Conservation (phyloP, 2,113 vertebrate species). For the Microcebus tavaratra region DNA sequence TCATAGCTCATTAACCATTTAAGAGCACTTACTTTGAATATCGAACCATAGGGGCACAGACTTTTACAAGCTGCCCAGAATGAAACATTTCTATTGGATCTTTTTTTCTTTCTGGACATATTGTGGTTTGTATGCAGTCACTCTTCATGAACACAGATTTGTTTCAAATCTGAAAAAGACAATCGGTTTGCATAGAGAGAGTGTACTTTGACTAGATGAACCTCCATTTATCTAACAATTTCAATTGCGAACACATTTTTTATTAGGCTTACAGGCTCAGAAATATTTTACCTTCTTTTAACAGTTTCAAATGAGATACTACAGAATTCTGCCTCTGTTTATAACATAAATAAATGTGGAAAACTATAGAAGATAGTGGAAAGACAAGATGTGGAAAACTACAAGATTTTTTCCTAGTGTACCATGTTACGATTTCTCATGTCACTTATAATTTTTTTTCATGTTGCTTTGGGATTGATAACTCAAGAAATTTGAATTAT, state of each 20-base stretch:
- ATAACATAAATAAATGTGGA: background rate
- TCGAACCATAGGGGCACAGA: constrained; percentile 98
- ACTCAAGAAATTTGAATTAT: constrained; percentile 13
- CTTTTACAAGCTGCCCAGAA: constrained; percentile 90
- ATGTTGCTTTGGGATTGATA: constrained; percentile 29
- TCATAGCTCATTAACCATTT: constrained; percentile 1
- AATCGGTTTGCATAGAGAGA: constrained; percentile 44
- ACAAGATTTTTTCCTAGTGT: background rate
- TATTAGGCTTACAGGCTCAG: background rate
- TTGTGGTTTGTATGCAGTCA: constrained; percentile 56
- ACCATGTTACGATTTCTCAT: background rate
- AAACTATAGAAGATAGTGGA: background rate
- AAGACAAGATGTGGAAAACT: background rate
- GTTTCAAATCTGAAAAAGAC: constrained; percentile 71
- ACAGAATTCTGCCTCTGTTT: constrained; percentile 50
- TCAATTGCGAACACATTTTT: background rate
- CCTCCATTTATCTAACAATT: constrained; percentile 7
- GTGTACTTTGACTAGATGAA: background rate
- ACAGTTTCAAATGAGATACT: background rate
- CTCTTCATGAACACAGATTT: constrained; percentile 65
- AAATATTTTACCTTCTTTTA: constrained; percentile 46
- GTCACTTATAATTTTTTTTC: background rate
- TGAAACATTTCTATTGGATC: constrained; percentile 92
- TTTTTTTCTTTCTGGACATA: constrained; percentile 75
- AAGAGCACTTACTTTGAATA: constrained; percentile 95